Percentiles rank a stretch among this genome's conserved stretches.
Conservation (phyloP, 2,113 vertebrate genomes). For the Bolborhynchus lineola region DNA sequence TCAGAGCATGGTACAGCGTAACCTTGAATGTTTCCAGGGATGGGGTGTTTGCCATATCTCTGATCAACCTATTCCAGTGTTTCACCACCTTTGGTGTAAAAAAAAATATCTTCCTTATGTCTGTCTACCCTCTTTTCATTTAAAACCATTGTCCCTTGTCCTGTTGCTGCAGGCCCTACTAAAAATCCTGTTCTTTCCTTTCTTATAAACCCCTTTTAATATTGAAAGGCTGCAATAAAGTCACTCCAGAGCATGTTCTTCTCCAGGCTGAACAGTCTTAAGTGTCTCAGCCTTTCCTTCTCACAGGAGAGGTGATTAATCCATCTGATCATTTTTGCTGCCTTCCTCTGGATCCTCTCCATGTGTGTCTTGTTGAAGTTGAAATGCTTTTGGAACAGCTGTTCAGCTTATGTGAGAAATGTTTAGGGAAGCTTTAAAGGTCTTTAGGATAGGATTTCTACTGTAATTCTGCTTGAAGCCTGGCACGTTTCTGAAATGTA, state of each 20-base stretch:
- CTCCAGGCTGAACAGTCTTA: not conserved
- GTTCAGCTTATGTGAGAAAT: not conserved
- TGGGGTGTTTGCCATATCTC: not conserved
- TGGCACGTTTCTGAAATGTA: not conserved
- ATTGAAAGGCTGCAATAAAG: not conserved
- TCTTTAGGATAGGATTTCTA: not conserved
- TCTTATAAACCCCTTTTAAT: not conserved
- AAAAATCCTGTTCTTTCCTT: not conserved
- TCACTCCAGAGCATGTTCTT: not conserved
- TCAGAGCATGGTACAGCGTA: rapidly evolving
- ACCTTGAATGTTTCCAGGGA: not conserved
- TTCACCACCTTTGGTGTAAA: not conserved
- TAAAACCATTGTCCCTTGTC: not conserved
- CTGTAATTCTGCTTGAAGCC: not conserved
- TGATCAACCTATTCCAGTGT: not conserved
- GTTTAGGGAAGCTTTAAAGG: not conserved
- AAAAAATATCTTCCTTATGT: not conserved
- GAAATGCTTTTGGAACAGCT: not conserved
- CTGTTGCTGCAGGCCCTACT: not conserved
- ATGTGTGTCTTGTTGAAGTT: not conserved
- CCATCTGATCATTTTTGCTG: not conserved
- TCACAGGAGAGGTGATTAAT: rapidly evolving
- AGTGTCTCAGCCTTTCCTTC: not conserved
- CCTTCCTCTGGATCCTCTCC: not conserved
- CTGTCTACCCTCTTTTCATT: not conserved